These are phyloP conservation scores for Nesogale talazaci DNA, from an alignment of 2,113 vertebrate genomes.

Conservation along the genomic window DNA sequence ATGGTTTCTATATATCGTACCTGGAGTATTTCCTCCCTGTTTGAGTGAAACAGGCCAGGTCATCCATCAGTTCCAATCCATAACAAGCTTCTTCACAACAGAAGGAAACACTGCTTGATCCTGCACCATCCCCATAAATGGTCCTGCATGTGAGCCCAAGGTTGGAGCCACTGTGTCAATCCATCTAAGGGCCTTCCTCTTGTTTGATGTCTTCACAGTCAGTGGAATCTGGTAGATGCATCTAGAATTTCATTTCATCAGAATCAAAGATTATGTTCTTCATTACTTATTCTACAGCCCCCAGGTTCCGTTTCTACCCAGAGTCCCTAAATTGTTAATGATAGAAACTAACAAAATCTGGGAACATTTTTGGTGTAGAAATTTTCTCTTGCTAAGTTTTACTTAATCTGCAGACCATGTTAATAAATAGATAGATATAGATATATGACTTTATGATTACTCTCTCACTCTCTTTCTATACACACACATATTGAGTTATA, in stretches of 20 bases:
- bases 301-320: neutral
- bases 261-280: neutral
- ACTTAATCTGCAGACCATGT: no score
- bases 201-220: no score
- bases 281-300: neutral
- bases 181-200: no score
- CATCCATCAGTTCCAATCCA: no score
- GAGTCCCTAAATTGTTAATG: neutral
- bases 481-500: neutral
- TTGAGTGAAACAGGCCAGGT: neutral
- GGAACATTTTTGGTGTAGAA: neutral
- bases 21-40: neutral
- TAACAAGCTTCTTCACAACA: no score
- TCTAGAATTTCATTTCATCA: neutral
- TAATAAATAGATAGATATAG: no score
- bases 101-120: no score
- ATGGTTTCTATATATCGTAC: neutral
- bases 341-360: neutral
- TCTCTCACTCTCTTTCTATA: no score
- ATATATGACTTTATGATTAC: no score
- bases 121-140: no score
- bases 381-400: neutral
- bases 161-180: no score
- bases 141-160: no score
- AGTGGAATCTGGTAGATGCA: neutral